phyloP scores from a whole-genome alignment of 2,888 invertebrate genomes.

The Drosophila prostipennis region DNA sequence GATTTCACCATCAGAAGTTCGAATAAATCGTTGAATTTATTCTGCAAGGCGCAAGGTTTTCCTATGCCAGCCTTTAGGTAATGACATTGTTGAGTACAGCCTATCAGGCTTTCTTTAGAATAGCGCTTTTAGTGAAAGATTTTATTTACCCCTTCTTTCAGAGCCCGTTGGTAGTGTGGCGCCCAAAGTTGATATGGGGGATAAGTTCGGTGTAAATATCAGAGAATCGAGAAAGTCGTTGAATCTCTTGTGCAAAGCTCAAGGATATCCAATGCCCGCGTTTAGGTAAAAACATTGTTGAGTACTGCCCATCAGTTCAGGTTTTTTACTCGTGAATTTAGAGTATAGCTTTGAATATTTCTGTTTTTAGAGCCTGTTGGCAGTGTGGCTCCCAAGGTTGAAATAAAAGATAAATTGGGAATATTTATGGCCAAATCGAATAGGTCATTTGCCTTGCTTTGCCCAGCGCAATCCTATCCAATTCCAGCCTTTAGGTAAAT shows the following conservation, averaged over 20 bases:
- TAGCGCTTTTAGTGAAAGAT: not conserved
- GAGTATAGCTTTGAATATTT: not conserved
- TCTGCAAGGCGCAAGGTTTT: constrained; percentile 90
- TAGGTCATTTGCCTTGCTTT: constrained; percentile 85
- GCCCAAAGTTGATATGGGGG: constrained; percentile 89
- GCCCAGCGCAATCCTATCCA: constrained; percentile 89
- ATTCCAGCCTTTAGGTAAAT: constrained; percentile 86
- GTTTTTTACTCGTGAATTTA: not conserved
- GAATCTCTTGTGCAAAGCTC: constrained; percentile 87
- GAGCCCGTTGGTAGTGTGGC: constrained; percentile 85
- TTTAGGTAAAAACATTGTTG: constrained; percentile 84
- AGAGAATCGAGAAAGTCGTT: constrained; percentile 29
- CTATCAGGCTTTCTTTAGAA: not conserved
- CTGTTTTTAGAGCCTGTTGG: constrained; percentile 84
- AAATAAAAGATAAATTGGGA: constrained; percentile 86
- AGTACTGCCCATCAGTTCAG: constrained; percentile 12
- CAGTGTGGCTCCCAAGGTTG: constrained; percentile 87
- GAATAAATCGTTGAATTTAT: constrained; percentile 82
- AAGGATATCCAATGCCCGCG: constrained; percentile 88
- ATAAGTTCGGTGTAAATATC: constrained; percentile 85
- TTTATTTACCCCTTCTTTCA: constrained; percentile 51
- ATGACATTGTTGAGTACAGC: constrained; percentile 45
- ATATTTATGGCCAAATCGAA: constrained; percentile 61
- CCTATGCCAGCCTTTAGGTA: constrained; percentile 84
- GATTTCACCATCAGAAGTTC: constrained; percentile 74